These are phyloP conservation scores for Cydia fagiglandana DNA, from an alignment of 1,140 invertebrate genomes.

Conservation along the genomic window DNA sequence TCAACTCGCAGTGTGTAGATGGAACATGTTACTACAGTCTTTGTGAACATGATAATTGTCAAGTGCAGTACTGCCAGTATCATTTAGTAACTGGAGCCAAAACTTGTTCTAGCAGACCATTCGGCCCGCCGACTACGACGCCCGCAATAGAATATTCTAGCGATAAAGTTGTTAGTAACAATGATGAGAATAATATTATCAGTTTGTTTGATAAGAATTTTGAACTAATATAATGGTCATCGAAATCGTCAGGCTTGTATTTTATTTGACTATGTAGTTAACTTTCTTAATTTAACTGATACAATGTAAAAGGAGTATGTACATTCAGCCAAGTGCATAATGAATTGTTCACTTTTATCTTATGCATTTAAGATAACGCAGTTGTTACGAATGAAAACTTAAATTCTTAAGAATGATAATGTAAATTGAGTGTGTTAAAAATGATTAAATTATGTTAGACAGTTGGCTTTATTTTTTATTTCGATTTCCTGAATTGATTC, in stretches of 20 bases:
- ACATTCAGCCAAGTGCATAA: not conserved
- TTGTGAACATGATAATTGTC: conserved; percentile 47
- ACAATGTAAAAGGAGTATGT: no score
- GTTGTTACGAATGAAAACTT: no score
- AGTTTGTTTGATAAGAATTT: conserved; percentile 47
- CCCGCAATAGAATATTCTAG: conserved; percentile 1
- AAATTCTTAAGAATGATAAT: no score
- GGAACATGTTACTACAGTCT: conserved; percentile 57
- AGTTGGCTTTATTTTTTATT: no score
- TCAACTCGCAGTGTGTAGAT: conserved; percentile 51
- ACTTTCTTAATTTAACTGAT: no score
- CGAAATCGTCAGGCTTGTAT: not conserved
- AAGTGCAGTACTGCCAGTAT: conserved; percentile 53
- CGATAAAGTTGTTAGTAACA: conserved; percentile 23
- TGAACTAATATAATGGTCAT: conserved; percentile 41
- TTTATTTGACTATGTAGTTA: not conserved
- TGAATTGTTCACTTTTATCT: not conserved
- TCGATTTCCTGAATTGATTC: no score
- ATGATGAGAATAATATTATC: conserved; percentile 45
- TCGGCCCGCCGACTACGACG: not conserved
- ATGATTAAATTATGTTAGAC: no score
- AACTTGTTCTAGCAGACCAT: conserved; percentile 43
- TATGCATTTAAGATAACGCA: conserved; percentile 6
- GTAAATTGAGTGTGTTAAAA: no score
- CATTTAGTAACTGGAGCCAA: conserved; percentile 49